phyloP scores from a whole-genome alignment of 1,140 invertebrate genomes.

The Dermatophagoides farinae region DNA sequence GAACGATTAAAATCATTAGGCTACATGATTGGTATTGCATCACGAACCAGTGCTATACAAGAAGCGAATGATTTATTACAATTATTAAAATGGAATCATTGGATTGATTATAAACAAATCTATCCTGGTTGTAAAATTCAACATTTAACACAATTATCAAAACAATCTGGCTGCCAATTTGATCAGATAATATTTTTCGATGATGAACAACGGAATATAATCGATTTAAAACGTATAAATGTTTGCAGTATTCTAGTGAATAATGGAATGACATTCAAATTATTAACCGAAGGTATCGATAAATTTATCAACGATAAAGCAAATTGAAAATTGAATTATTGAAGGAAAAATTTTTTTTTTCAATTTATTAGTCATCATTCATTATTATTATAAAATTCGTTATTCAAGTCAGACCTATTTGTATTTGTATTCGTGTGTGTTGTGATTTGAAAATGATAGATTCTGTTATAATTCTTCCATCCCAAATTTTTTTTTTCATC shows the following conservation, averaged over 20 bases:
- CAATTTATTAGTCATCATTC: too few relatives aligned
- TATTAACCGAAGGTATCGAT: neutral
- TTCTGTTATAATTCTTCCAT: too few relatives aligned
- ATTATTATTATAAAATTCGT: too few relatives aligned
- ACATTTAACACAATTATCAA: neutral
- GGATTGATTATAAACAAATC: conserved; percentile 47
- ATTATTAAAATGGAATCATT: conserved; percentile 46
- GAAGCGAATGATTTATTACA: conserved; percentile 42
- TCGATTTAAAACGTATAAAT: conserved; percentile 33
- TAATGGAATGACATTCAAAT: neutral
- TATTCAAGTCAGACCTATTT: too few relatives aligned
- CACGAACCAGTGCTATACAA: conserved; percentile 36
- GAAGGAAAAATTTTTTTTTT: too few relatives aligned
- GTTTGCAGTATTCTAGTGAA: conserved; percentile 13
- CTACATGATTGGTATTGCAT: conserved; percentile 11
- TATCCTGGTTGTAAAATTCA: conserved; percentile 44
- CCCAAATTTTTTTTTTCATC: too few relatives aligned
- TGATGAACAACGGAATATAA: conserved; percentile 40
- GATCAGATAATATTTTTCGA: conserved; percentile 47
- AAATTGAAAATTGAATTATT: too few relatives aligned
- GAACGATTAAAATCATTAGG: conserved; percentile 9
- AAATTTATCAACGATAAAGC: conserved; percentile 7
- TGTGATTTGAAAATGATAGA: too few relatives aligned
- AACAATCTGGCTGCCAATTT: neutral
- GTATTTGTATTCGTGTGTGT: too few relatives aligned